Evolutionary conservation across 2,113 vertebrate species (phyloP).

Genomic region (Synodontis membranacea): DNA sequence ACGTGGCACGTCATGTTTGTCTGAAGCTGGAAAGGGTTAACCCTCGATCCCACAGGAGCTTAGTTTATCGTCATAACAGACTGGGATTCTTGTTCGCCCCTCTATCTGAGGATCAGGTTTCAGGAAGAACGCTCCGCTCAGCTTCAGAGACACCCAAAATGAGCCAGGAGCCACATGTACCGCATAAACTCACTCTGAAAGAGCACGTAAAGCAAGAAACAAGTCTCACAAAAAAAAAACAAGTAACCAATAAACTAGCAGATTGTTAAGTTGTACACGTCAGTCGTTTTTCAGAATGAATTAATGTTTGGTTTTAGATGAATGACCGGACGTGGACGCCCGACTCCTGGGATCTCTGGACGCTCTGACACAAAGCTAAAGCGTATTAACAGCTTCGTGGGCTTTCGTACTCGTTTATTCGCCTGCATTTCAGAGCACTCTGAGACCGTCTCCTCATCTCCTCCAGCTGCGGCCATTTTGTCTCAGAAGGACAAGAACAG

Average conservation of each 20-base stretch:
- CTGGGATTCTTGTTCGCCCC: no score
- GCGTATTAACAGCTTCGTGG: not conserved
- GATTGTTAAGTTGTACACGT: no score
- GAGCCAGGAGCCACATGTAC: conserved; percentile 14
- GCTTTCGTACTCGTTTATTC: no score
- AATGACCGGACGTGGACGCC: not conserved
- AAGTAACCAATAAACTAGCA: no score
- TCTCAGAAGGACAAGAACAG: conserved; percentile 51
- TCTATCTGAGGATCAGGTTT: conserved; percentile 5
- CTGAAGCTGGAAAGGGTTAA: not conserved
- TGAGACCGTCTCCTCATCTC: conserved; percentile 32
- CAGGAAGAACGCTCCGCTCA: conserved; percentile 9
- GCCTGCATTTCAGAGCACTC: no score
- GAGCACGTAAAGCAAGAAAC: not conserved
- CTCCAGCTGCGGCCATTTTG: conserved; percentile 60
- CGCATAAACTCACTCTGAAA: not conserved
- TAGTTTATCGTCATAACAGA: not conserved
- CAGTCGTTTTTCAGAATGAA: not conserved
- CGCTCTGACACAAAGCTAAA: not conserved
- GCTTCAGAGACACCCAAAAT: conserved; percentile 36
- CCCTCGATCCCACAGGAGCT: not conserved
- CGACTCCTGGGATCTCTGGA: not conserved
- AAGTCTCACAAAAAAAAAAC: no score
- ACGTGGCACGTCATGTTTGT: not conserved
- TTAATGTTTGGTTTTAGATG: not conserved